phyloP scores from a whole-genome alignment of 2,888 invertebrate genomes.

The Psylliodes chrysocephalus region DNA sequence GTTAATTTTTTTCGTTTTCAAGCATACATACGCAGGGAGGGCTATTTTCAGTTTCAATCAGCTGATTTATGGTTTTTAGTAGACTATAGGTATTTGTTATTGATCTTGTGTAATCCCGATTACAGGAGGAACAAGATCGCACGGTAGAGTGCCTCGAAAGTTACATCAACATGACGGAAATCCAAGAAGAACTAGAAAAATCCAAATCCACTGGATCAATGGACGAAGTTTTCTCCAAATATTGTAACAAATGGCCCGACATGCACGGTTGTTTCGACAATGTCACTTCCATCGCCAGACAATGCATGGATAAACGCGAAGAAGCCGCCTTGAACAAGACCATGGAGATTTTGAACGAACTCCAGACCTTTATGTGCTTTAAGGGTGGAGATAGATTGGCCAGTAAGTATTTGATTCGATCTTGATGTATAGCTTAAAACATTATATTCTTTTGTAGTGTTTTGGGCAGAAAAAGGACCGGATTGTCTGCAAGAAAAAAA shows the following conservation, averaged over 20 bases:
- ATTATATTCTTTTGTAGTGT: constrained; percentile 67
- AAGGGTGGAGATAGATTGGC: constrained; percentile 87
- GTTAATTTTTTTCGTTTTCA: no score
- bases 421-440: background rate
- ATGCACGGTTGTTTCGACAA: constrained; percentile 72
- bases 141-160: constrained; percentile 69
- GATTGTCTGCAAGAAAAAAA: constrained; percentile 75
- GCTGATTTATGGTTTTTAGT: no score
- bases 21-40: no score
- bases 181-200: constrained; percentile 74
- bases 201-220: constrained; percentile 71
- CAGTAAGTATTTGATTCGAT: constrained; percentile 65
- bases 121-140: constrained; percentile 52
- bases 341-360: constrained; percentile 74
- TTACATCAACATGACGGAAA: constrained; percentile 68
- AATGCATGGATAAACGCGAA: constrained; percentile 74
- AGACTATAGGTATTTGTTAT: no score
- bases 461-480: constrained; percentile 83
- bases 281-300: constrained; percentile 68
- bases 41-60: no score
- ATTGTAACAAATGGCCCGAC: constrained; percentile 73
- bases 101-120: background rate
- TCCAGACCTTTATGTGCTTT: constrained; percentile 79
- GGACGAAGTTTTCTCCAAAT: constrained; percentile 67
- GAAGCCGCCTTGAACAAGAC: constrained; percentile 70